Evolutionary conservation across 2,797 vertebrate species (phyloP), one percentile per base, ranked within the genome.

Genomic region (Artibeus jamaicensis): DNA sequence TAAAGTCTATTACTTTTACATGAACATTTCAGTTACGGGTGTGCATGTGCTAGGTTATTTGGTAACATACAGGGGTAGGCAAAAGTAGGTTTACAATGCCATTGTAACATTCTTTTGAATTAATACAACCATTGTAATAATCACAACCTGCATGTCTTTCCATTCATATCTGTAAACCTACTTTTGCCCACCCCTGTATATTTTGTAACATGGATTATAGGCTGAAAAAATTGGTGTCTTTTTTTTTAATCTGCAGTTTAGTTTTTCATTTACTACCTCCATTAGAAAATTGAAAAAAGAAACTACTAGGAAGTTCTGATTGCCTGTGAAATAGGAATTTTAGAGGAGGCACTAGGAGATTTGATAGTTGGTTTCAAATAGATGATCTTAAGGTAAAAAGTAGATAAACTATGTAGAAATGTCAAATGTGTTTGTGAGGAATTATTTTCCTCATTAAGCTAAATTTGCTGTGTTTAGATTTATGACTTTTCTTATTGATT

Each of bases 291-390:
- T 81, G 48, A 50, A 50, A 50, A 71, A 24, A 79, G 77, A 83
- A 18, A 96, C 50, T 70, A 22, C 79, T 85, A 81, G 34, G 70
- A 85, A 86, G 68, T 82, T 94, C 32, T 87, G 44, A 59, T 55
- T 96, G n/a, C 50, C 74, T 96, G 37, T 86, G 11, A 93, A 77
- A 78, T 89, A 86, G 32, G 70, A 89, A 78, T 74, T 95, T 79
- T 86, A 94, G 81, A 89, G 12, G 57, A 73, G 6, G 26, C 39
- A 78, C 24, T 29, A 90, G 34, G n/a, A 26, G 62, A 89, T 77
- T 71, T 94, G 57, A 77, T 86, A 11, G 42, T 16, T 94, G 26
- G 6, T 84, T 92, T 91, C 50, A 88, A 73, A 93, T 96, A 97
- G 42, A 19, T 89, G 57, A 89, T 83, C 15, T 91, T 74, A 90